phyloP scores from a whole-genome alignment of 2,888 invertebrate genomes.

The Amitus sp. region DNA sequence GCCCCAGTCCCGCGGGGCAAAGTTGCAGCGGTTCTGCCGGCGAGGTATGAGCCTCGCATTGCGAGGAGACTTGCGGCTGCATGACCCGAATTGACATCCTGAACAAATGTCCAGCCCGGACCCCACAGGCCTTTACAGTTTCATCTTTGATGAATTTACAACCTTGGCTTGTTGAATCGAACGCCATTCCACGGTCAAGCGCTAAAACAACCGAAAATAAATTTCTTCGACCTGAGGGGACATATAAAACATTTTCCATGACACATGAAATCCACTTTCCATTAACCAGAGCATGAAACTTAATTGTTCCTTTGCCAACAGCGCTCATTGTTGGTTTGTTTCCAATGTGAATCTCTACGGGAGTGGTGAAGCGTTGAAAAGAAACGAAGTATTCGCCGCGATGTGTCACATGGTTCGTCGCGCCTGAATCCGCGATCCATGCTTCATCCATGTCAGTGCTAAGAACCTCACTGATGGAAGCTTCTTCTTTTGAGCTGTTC shows the following conservation, averaged over 20 bases:
- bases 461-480: slow-evolving; percentile 8
- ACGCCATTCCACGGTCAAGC: slow-evolving; percentile 3
- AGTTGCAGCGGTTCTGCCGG: slow-evolving; percentile 33
- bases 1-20: slow-evolving; percentile 30
- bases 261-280: slow-evolving; percentile 13
- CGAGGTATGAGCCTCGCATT: slow-evolving; percentile 1
- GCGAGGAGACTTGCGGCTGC: not conserved
- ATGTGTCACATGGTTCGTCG: slow-evolving; percentile 15
- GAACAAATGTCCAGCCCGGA: slow-evolving; percentile 4
- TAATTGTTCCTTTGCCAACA: slow-evolving; percentile 13
- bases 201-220: slow-evolving; percentile 13
- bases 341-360: slow-evolving; percentile 12
- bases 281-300: slow-evolving; percentile 14
- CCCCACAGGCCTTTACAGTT: slow-evolving; percentile 9
- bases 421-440: slow-evolving; percentile 16
- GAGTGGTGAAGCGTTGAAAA: slow-evolving; percentile 3
- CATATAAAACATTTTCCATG: slow-evolving; percentile 21
- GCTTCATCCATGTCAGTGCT: not conserved
- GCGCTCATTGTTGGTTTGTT: slow-evolving; percentile 17
- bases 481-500: slow-evolving; percentile 1
- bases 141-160: slow-evolving; percentile 10
- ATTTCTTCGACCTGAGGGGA: slow-evolving; percentile 14
- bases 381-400: slow-evolving; percentile 10
- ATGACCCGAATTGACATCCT: slow-evolving; percentile 7
- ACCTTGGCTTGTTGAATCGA: not conserved